Evolutionary conservation across 2,888 invertebrate species (phyloP).

Genomic region (Nomada fucata): DNA sequence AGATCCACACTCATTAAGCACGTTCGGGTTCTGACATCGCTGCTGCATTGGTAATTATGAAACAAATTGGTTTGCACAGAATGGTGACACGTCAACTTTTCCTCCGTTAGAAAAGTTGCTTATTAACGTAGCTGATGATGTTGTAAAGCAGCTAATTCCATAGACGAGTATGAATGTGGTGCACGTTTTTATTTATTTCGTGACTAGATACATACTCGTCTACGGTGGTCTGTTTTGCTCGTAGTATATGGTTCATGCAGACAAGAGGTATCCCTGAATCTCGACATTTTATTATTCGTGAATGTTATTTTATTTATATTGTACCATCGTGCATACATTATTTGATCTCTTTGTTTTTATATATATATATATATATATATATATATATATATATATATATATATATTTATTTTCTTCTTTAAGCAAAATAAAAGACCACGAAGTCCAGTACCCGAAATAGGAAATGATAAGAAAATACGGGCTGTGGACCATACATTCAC

Average conservation of each 20-base stretch:
- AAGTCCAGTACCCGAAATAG: constrained; percentile 70
- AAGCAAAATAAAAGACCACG: constrained; percentile 73
- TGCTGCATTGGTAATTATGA: background rate
- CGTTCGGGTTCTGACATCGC: constrained; percentile 74
- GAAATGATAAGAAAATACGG: constrained; percentile 58
- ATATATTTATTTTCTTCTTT: constrained; percentile 38
- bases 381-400: constrained; percentile 14
- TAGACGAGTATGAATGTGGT: constrained; percentile 93
- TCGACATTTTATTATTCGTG: background rate
- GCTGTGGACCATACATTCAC: constrained; percentile 62
- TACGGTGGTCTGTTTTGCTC: constrained; percentile 85
- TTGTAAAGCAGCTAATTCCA: constrained; percentile 84
- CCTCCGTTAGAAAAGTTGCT: background rate
- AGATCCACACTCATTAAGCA: constrained; percentile 95
- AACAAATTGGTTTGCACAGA: background rate
- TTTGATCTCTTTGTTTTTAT: too few relatives aligned
- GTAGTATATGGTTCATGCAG: background rate
- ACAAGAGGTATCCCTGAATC: background rate
- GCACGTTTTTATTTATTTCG: constrained; percentile 86
- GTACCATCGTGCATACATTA: background rate
- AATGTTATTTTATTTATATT: background rate
- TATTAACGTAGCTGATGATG: background rate
- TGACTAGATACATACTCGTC: constrained; percentile 97
- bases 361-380: constrained; percentile 16
- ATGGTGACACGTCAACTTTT: background rate